Evolutionary conservation across 2,797 vertebrate species (phyloP).

Genomic region (Alosa sapidissima): DNA sequence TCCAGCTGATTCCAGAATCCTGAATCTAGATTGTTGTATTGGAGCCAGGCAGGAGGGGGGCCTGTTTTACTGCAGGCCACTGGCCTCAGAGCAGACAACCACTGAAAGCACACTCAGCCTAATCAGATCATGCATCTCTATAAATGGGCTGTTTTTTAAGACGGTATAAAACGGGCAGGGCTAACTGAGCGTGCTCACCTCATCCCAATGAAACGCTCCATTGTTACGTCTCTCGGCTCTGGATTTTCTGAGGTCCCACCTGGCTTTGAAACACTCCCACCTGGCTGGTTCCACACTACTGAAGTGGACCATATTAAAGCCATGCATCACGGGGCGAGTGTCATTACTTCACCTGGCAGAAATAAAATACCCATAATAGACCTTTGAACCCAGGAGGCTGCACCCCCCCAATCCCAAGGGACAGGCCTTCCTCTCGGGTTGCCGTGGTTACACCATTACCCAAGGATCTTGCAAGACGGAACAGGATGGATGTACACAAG

Average conservation of each 20-base stretch:
- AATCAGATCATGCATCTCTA: not conserved
- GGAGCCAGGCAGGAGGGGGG: not conserved
- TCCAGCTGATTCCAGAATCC: not conserved
- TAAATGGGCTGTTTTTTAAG: not conserved
- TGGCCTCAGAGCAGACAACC: not conserved
- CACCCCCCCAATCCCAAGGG: conserved; percentile 44
- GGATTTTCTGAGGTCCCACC: not conserved
- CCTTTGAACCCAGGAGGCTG: conserved; percentile 61
- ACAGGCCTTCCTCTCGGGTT: conserved; percentile 61
- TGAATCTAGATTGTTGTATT: not conserved
- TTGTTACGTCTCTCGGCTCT: not conserved
- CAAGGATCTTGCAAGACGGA: not conserved
- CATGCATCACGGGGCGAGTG: conserved; percentile 23
- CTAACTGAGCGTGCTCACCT: not conserved
- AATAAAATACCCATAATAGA: conserved; percentile 68
- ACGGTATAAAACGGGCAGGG: not conserved
- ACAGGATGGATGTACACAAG: not conserved
- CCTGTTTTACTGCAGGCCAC: not conserved
- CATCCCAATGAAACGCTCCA: not conserved
- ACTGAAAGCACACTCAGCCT: not conserved
- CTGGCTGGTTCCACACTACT: conserved; percentile 14
- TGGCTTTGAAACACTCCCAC: not conserved
- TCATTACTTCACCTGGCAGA: conserved; percentile 52
- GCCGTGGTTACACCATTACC: conserved; percentile 61
- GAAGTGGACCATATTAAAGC: conserved; percentile 20